Conservation (phyloP, 2,888 invertebrate genomes). For the Amblyjoppa proteus region DNA sequence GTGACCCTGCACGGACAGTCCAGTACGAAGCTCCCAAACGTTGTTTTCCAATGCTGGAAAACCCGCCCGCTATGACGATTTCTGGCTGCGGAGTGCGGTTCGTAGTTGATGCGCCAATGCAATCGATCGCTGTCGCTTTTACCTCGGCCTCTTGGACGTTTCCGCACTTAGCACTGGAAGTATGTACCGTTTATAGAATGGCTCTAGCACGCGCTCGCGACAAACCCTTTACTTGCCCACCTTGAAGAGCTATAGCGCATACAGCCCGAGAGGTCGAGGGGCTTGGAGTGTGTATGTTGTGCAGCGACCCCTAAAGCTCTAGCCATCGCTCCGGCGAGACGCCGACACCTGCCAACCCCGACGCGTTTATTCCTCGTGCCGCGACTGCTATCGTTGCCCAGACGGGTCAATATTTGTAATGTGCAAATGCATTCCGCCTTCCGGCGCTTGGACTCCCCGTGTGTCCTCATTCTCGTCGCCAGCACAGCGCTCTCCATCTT, state of each 20-base stretch:
- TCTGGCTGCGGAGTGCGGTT: slow-evolving; percentile 1
- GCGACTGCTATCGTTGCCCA: slow-evolving; percentile 27
- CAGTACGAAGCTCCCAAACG: not conserved
- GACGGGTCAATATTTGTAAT: slow-evolving; percentile 70
- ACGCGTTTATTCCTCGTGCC: slow-evolving; percentile 62
- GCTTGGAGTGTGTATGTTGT: slow-evolving; percentile 14
- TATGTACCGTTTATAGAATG: slow-evolving; percentile 19
- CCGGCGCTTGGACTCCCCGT: slow-evolving; percentile 47
- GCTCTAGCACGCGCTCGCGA: not conserved
- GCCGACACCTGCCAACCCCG: slow-evolving; percentile 60
- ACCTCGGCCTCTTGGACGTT: slow-evolving; percentile 51
- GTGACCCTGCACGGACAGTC: slow-evolving; percentile 13
- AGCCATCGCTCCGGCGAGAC: slow-evolving; percentile 35
- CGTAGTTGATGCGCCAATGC: slow-evolving; percentile 50
- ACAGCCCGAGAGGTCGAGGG: not conserved
- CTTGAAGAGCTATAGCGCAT: slow-evolving; percentile 11
- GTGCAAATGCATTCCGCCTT: slow-evolving; percentile 72
- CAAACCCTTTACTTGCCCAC: slow-evolving; percentile 12
- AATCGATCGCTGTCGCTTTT: slow-evolving; percentile 65
- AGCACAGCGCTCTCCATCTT: slow-evolving; percentile 17
- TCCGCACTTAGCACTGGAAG: slow-evolving; percentile 61
- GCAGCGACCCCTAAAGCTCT: slow-evolving; percentile 16
- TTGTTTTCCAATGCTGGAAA: slow-evolving; percentile 21
- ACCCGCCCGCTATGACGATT: slow-evolving; percentile 15
- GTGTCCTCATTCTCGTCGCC: slow-evolving; percentile 43